Percentiles rank a stretch among this genome's conserved stretches.
These are phyloP conservation scores for Percina caprodes DNA, from an alignment of 2,113 vertebrate species.

Conservation along the genomic window DNA sequence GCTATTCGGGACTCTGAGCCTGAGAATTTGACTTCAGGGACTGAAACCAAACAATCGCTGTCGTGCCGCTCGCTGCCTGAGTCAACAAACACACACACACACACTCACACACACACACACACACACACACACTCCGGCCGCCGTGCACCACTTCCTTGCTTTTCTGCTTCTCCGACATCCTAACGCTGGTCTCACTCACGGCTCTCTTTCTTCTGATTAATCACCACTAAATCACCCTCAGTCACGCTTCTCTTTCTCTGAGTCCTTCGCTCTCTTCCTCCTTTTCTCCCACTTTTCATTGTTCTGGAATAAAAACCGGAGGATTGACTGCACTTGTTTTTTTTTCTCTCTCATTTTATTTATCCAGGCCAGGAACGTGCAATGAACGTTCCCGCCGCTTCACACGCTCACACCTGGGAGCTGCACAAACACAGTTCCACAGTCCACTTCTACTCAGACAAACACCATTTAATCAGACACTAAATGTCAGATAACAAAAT, in stretches of 20 bases:
- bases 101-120: conserved; percentile 7
- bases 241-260: conserved; percentile 46
- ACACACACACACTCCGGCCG: conserved; percentile 44
- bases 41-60: conserved; percentile 40
- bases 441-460: too few species aligned
- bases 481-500: too few species aligned
- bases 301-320: conserved; percentile 45
- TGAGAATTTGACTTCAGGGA: conserved; percentile 50
- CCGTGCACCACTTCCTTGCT: conserved; percentile 38
- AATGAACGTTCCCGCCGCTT: neutral
- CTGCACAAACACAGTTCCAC: neutral
- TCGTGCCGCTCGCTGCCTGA: conserved; percentile 23
- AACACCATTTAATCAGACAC: too few species aligned
- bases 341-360: conserved; percentile 4
- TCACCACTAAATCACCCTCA: conserved; percentile 56
- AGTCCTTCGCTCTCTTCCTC: conserved; percentile 57
- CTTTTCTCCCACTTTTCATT: conserved; percentile 68
- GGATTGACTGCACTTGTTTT: conserved; percentile 31
- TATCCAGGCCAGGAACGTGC: neutral
- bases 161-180: conserved; percentile 32
- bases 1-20: conserved; percentile 7
- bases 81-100: conserved; percentile 49
- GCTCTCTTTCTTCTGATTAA: conserved; percentile 36
- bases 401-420: neutral
- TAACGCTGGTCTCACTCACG: neutral